These are phyloP conservation scores for Nibea coibor DNA, from an alignment of 2,113 vertebrate species.

Conservation along the genomic window DNA sequence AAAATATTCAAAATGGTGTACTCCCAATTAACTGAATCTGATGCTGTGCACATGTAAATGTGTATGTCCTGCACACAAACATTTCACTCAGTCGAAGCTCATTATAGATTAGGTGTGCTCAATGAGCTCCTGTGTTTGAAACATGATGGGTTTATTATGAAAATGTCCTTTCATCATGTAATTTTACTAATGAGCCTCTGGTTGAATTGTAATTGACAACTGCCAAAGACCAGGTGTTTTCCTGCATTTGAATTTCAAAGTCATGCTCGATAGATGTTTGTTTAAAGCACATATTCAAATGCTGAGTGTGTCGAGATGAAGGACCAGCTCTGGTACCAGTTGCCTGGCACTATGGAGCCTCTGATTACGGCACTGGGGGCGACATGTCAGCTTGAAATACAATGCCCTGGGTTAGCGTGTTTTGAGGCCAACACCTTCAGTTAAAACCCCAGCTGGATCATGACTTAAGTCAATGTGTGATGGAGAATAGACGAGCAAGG, in stretches of 20 bases:
- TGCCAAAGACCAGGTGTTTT: constrained; percentile 73
- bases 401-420: constrained; percentile 46
- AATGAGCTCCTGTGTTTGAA: constrained; percentile 23
- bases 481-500: constrained; percentile 27
- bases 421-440: constrained; percentile 46
- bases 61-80: constrained; percentile 1
- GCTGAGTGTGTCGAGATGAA: constrained; percentile 59
- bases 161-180: constrained; percentile 65
- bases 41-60: constrained; percentile 6
- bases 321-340: constrained; percentile 65
- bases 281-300: constrained; percentile 62
- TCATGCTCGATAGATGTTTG: constrained; percentile 36
- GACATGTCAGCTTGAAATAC: constrained; percentile 61
- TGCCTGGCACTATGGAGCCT: constrained; percentile 47
- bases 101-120: not conserved
- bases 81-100: not conserved
- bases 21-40: constrained; percentile 7
- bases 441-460: constrained; percentile 59
- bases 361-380: constrained; percentile 55
- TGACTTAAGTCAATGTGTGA: constrained; percentile 48
- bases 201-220: constrained; percentile 64
- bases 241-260: constrained; percentile 63
- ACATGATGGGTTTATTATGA: constrained; percentile 59
- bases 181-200: constrained; percentile 72
- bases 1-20: too few species aligned